These are phyloP conservation scores for Marmota monax DNA, from an alignment of 2,113 vertebrate genomes.

Conservation along the genomic window DNA sequence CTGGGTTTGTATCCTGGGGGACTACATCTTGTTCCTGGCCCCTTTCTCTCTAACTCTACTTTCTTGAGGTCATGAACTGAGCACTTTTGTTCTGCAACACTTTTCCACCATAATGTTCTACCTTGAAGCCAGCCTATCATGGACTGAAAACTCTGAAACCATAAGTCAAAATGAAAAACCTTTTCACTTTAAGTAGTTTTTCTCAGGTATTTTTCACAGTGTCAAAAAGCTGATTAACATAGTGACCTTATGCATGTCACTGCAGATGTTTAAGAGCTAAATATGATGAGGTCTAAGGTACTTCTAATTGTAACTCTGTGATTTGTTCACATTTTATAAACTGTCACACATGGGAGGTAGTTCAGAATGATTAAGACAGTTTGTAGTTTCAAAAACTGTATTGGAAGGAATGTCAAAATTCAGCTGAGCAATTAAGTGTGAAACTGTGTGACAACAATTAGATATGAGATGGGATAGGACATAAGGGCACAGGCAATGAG, in stretches of 20 bases:
- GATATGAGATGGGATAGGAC: background rate
- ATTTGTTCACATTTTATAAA: background rate
- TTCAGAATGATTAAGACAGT: slow-evolving; percentile 36
- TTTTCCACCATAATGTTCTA: background rate
- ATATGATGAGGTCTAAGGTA: background rate
- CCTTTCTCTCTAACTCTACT: background rate
- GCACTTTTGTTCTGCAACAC: background rate
- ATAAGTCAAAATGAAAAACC: background rate
- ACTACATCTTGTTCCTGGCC: background rate
- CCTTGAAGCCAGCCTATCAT: background rate
- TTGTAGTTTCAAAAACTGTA: slow-evolving; percentile 33
- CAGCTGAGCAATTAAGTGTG: background rate
- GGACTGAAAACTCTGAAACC: background rate
- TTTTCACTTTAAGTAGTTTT: background rate
- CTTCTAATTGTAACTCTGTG: background rate
- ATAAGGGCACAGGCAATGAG: background rate
- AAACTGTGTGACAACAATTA: background rate
- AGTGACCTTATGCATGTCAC: background rate
- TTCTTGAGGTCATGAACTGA: background rate
- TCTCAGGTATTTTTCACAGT: background rate
- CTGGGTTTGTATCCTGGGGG: background rate
- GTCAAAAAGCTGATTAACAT: background rate
- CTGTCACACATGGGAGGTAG: background rate
- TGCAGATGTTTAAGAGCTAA: background rate
- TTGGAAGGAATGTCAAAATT: slow-evolving; percentile 23